Conservation (phyloP, 1,140 invertebrate species). For the Aphaenogaster rudis region DNA sequence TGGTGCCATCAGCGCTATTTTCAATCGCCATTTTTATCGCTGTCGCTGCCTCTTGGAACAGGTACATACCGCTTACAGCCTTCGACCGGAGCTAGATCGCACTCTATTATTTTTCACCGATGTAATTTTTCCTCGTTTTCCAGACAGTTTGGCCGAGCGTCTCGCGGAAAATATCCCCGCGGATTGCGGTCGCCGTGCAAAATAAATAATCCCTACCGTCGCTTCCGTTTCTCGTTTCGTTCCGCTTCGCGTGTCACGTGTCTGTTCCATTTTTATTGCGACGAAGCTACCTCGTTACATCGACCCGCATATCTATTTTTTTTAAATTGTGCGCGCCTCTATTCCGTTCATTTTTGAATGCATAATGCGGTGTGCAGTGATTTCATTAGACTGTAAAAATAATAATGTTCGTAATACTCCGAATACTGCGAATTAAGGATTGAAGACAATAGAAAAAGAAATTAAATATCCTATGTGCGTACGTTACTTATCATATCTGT, state of each 20-base stretch:
- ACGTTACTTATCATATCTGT: background rate
- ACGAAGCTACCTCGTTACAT: conserved; percentile 69
- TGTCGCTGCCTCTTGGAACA: background rate
- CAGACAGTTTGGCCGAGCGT: conserved; percentile 81
- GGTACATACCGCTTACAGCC: conserved; percentile 42
- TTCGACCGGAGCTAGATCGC: conserved; percentile 53
- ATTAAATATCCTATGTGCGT: background rate
- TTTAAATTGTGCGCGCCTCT: background rate
- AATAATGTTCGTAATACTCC: background rate
- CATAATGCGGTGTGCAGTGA: background rate
- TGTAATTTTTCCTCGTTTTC: conserved; percentile 86
- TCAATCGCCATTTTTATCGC: conserved; percentile 26
- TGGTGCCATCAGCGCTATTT: background rate
- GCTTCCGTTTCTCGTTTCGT: conserved; percentile 78
- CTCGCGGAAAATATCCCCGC: conserved; percentile 78
- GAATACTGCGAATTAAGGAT: background rate
- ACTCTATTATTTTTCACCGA: conserved; percentile 80
- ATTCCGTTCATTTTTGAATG: conserved; percentile 26
- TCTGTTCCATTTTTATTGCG: conserved; percentile 69
- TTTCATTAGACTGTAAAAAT: conserved; percentile 3
- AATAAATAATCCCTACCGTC: conserved; percentile 84
- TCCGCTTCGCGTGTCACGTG: conserved; percentile 68
- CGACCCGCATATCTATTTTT: conserved; percentile 20
- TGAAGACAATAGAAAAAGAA: background rate
- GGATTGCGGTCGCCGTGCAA: conserved; percentile 80